Base-by-base conservation (phyloP, 2,113 vertebrate species). In the Cololabis saira region DNA sequence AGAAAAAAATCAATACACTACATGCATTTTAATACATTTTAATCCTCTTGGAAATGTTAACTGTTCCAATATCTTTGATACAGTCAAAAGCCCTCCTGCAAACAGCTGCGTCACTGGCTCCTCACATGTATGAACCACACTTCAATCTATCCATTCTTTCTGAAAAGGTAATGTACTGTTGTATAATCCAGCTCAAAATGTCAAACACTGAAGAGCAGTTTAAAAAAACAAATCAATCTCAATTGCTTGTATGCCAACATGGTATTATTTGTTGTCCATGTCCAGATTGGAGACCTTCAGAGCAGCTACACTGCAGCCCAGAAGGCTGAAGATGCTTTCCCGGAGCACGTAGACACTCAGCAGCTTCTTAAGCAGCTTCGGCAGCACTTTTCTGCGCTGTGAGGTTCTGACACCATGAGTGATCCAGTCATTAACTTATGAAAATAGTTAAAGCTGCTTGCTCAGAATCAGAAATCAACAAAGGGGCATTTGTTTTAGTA, bases 41-140 rank as follows among this genome's bases (percentile, higher is more conserved):
- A 2, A 12, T 14, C 3, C 1, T 53, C 21, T 41, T 2, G 12
- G 13, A 11, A 16, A 9, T 42, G 14, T 33, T 47, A 47, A 54
- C 45, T 15, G 2, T 47, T 62, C 12, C 54, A 16, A 12, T 33
- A 12, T 66, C 49, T 64, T 58, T 55, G 18, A 42, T 61, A 30
- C 69, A 99, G 97, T 96, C 97, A 14, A 95, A 95, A 88, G 95
- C 95, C 33, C 95, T 98, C 47, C 90, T 99, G 45, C 96, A 98
- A 66, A 98, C 97, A 0, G 95, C 98, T 4, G 94, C 96, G 1
- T 94, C 95, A 4, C 74, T 99, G 81, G 93, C 95, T 11, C 95
- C 96, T 72, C 95, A 96, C 74, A 92, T 99, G 95, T 99, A 99
- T 43, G 97, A 99, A 55, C 95, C 97, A 3, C 96, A 99, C 90